phyloP scores from a whole-genome alignment of 2,797 vertebrate genomes.

The Eupleurogrammus muticus region DNA sequence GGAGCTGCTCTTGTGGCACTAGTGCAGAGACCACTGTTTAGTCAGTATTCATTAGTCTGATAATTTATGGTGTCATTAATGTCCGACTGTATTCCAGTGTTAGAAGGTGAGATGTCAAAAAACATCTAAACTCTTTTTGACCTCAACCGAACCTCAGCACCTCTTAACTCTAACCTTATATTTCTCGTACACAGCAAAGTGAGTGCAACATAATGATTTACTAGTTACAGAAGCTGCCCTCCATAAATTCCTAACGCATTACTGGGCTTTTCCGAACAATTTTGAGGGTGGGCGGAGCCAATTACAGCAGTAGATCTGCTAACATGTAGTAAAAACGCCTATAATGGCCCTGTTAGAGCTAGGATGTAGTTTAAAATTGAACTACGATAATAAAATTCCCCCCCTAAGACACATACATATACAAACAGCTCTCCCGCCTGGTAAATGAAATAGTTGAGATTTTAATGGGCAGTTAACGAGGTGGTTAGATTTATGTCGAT shows the following conservation, averaged over 20 bases:
- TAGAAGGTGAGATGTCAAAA: background rate
- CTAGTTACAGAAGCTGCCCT: background rate
- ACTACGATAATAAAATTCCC: constrained; percentile 45
- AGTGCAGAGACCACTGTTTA: constrained; percentile 26
- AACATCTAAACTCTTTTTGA: background rate
- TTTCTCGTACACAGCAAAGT: background rate
- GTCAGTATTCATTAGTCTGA: constrained; percentile 9
- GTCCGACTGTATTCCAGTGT: background rate
- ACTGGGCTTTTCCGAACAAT: background rate
- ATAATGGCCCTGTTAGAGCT: constrained; percentile 30
- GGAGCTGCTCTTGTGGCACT: constrained; percentile 4
- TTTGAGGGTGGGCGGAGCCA: constrained; percentile 1
- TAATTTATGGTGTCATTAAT: constrained; percentile 9
- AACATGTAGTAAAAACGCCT: constrained; percentile 20
- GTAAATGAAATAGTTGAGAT: constrained; percentile 73
- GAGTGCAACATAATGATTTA: constrained; percentile 40
- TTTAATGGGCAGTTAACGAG: constrained; percentile 79
- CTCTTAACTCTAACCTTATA: too few species aligned
- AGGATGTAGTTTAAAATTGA: constrained; percentile 43
- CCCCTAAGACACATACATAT: constrained; percentile 49
- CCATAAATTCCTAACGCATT: background rate
- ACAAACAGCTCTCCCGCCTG: constrained; percentile 59
- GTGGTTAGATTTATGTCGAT: constrained; percentile 71
- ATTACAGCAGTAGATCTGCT: constrained; percentile 14
- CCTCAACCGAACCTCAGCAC: too few species aligned